Conservation (phyloP, 2,888 invertebrate genomes). For the Nephrotoma appendiculata region DNA sequence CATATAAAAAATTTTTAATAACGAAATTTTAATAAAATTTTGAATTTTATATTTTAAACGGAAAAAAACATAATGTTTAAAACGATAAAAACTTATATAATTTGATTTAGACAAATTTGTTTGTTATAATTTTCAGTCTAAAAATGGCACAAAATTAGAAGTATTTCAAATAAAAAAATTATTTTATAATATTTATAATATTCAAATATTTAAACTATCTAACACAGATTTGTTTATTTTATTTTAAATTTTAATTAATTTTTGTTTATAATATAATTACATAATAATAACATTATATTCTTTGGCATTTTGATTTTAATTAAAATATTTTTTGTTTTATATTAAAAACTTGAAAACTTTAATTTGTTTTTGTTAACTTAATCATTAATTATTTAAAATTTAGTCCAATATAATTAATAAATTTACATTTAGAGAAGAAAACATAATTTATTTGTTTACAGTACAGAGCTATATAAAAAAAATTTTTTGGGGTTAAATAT, state of each 20-base stretch:
- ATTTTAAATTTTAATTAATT: neutral
- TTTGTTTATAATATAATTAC: neutral
- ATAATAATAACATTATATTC: neutral
- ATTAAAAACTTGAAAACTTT: neutral
- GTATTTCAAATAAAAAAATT: neutral
- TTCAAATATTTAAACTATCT: neutral
- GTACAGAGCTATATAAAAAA: neutral
- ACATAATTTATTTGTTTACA: neutral
- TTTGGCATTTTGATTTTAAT: neutral
- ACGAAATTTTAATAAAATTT: neutral
- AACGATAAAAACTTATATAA: neutral
- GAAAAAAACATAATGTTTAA: neutral
- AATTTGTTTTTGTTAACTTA: neutral
- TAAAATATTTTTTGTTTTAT: neutral
- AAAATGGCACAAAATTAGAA: neutral
- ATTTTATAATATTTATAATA: neutral
- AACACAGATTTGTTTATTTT: neutral
- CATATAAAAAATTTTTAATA: neutral
- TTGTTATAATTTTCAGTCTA: neutral
- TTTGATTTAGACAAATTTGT: neutral
- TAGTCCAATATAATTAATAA: neutral
- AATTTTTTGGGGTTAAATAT: neutral
- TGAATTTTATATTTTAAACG: neutral
- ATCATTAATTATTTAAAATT: neutral
- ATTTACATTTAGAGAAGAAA: neutral